Conservation (phyloP, 2,888 invertebrate genomes). For the Drosophila incognita region DNA sequence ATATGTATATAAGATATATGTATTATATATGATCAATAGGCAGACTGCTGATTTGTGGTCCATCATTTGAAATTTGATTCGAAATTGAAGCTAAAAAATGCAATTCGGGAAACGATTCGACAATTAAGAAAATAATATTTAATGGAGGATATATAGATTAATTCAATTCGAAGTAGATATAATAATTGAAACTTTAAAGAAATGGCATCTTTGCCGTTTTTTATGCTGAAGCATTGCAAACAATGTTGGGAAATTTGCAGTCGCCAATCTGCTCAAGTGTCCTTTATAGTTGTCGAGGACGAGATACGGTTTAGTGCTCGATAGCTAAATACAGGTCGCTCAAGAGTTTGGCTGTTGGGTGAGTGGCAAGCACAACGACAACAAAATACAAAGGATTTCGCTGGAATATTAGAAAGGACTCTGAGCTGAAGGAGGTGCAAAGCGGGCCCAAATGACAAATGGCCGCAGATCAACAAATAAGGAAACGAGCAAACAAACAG, state of each 20-base stretch:
- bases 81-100: too few species aligned
- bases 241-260: not conserved
- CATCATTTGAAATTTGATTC: too few species aligned
- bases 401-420: conserved; percentile 28
- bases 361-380: not conserved
- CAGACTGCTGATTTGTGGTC: not conserved
- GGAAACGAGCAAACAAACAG: conserved; percentile 25
- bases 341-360: not conserved
- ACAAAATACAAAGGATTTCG: conserved; percentile 23
- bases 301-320: not conserved
- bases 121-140: too few species aligned
- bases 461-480: conserved; percentile 57
- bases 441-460: conserved; percentile 43
- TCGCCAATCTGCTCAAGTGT: not conserved
- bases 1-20: too few species aligned
- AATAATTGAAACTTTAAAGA: not conserved
- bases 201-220: not conserved
- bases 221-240: not conserved
- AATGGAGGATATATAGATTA: too few species aligned
- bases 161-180: not conserved
- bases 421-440: conserved; percentile 1
- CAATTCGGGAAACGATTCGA: too few species aligned
- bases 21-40: not conserved
- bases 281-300: not conserved
- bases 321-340: not conserved